A percentile compares a stretch with the other conserved stretches of the same genome.
Conservation (phyloP, 2,113 vertebrate genomes). For the Sapayoa aenigma region DNA sequence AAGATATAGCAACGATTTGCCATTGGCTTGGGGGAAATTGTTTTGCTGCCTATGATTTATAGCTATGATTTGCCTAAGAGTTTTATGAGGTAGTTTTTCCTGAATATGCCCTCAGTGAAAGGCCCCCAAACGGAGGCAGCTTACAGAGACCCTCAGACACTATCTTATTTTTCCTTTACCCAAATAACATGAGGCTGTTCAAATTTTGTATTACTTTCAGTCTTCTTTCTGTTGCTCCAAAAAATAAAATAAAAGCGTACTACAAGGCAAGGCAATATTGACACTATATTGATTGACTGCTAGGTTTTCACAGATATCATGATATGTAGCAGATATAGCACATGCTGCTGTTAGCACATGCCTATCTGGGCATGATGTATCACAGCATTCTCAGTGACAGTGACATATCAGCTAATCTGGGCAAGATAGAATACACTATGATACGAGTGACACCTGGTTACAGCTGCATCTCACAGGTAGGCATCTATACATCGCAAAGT, state of each 20-base stretch:
- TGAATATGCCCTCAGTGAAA: slow-evolving; percentile 62
- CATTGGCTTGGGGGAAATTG: slow-evolving; percentile 70
- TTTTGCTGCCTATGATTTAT: slow-evolving; percentile 69
- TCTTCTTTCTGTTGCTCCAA: background rate
- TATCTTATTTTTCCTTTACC: slow-evolving; percentile 44
- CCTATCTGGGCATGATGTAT: background rate
- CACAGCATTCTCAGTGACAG: background rate
- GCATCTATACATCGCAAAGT: background rate
- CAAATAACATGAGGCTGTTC: slow-evolving; percentile 20
- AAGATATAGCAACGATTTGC: slow-evolving; percentile 69
- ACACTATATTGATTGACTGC: background rate
- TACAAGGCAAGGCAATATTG: background rate
- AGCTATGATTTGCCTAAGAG: slow-evolving; percentile 70
- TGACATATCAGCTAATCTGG: background rate
- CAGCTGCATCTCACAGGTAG: background rate
- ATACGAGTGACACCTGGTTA: background rate
- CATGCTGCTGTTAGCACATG: background rate
- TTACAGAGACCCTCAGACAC: slow-evolving; percentile 33
- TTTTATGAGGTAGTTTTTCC: slow-evolving; percentile 70
- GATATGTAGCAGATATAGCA: background rate
- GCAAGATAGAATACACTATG: background rate
- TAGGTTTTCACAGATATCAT: background rate
- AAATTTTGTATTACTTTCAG: background rate
- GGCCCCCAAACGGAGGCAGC: slow-evolving; percentile 46
- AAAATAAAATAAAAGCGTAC: background rate